Evolutionary conservation across 2,888 invertebrate genomes (phyloP).

Genomic region (Drosophila heteroneura): DNA sequence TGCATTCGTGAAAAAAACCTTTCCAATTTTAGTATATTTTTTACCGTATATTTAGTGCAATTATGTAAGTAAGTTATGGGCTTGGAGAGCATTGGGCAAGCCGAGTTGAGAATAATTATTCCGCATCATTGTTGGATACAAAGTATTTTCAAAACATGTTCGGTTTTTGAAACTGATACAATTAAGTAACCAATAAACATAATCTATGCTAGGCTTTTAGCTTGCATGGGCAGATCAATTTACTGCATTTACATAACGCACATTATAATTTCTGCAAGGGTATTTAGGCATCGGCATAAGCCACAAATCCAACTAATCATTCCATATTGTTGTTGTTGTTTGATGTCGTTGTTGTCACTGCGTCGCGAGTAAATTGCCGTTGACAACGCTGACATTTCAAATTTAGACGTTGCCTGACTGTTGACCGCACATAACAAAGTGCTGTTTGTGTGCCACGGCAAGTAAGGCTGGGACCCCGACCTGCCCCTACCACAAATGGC

Average conservation of each 20-base stretch:
- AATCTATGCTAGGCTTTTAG: background rate
- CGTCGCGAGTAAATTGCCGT: constrained; percentile 58
- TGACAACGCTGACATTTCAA: constrained; percentile 78
- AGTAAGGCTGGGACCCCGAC: constrained; percentile 39
- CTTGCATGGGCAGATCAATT: background rate
- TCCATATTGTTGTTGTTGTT: constrained; percentile 18
- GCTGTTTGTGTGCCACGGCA: constrained; percentile 73
- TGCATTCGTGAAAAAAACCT: background rate
- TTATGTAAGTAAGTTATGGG: background rate
- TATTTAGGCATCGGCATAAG: constrained; percentile 4
- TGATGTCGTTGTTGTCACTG: constrained; percentile 38
- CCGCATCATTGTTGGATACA: background rate
- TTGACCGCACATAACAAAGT: constrained; percentile 76
- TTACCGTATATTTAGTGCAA: background rate
- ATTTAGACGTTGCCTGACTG: constrained; percentile 77
- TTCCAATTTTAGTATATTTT: background rate
- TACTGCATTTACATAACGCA: background rate
- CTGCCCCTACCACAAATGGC: constrained; percentile 21
- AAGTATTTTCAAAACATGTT: background rate
- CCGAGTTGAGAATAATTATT: background rate
- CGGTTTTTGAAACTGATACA: background rate
- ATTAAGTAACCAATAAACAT: background rate
- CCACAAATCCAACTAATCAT: background rate
- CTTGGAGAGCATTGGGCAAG: background rate
- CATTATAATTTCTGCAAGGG: background rate